phyloP scores from a whole-genome alignment of 2,797 vertebrate genomes.

The Tenualosa thibaudeaui region DNA sequence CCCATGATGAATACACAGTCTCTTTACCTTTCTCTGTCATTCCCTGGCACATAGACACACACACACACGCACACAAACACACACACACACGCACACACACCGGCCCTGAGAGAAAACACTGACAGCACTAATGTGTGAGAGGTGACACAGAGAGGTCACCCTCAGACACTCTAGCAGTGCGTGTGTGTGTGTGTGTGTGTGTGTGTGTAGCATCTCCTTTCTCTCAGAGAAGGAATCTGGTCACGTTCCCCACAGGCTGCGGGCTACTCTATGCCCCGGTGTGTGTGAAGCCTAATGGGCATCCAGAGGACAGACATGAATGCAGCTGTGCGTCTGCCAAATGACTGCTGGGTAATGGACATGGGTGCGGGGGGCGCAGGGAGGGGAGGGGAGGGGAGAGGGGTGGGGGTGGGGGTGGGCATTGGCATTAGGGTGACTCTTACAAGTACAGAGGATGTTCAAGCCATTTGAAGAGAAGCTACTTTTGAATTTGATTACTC shows the following conservation, averaged over 20 bases:
- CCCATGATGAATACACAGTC: too few species aligned
- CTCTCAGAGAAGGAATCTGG: constrained; percentile 1
- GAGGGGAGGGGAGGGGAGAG: not conserved
- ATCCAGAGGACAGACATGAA: not conserved
- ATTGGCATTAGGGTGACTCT: not conserved
- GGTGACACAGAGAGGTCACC: not conserved
- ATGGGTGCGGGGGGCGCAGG: not conserved
- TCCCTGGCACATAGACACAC: not conserved
- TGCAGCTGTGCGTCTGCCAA: constrained; percentile 8
- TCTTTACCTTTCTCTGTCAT: too few species aligned
- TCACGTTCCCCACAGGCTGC: constrained; percentile 3
- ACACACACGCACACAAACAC: not conserved
- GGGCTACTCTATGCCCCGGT: not conserved
- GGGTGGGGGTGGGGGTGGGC: not conserved
- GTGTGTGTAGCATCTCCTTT: not conserved
- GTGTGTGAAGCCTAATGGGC: not conserved
- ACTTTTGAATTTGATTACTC: constrained; percentile 11
- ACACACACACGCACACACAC: not conserved
- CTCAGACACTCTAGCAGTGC: not conserved
- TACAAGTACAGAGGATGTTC: not conserved
- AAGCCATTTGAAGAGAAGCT: not conserved
- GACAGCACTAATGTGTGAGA: not conserved
- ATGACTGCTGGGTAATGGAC: constrained; percentile 17
- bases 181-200: not conserved
- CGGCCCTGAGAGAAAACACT: not conserved